These are phyloP conservation scores for Halyomorpha halys DNA, from an alignment of 1,140 invertebrate species.

Conservation along the genomic window DNA sequence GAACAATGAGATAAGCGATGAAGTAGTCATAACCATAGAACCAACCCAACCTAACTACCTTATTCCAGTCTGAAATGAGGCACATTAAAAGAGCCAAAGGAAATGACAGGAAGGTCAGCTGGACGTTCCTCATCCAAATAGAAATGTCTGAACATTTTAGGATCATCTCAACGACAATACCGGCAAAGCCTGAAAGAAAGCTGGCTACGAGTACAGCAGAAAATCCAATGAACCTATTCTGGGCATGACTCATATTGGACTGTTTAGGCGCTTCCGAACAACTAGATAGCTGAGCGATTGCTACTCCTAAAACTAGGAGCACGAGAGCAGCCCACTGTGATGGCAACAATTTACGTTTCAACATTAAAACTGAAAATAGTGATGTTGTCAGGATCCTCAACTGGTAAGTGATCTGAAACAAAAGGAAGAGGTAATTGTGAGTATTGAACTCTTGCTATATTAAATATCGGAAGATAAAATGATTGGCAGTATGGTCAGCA, in stretches of 20 bases:
- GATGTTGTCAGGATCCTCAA: constrained; percentile 97
- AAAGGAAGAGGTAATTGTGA: too few species aligned
- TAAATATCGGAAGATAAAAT: too few species aligned
- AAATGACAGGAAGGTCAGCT: constrained; percentile 67
- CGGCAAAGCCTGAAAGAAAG: constrained; percentile 92
- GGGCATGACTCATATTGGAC: constrained; percentile 37
- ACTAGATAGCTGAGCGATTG: constrained; percentile 70
- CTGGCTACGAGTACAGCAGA: constrained; percentile 81
- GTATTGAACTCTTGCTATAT: too few species aligned
- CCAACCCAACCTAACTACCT: constrained; percentile 50
- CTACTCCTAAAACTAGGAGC: constrained; percentile 75
- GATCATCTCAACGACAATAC: constrained; percentile 99
- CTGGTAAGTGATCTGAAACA: constrained; percentile 56
- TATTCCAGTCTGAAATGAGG: constrained; percentile 45
- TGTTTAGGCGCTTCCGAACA: constrained; percentile 35
- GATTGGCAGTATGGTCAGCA: too few species aligned
- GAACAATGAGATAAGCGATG: constrained; percentile 70
- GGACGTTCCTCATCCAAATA: constrained; percentile 94
- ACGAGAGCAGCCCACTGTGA: constrained; percentile 84
- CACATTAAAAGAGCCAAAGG: constrained; percentile 70
- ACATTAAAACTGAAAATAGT: constrained; percentile 86
- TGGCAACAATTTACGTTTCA: constrained; percentile 61
- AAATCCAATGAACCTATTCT: constrained; percentile 77
- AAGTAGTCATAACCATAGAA: constrained; percentile 73
- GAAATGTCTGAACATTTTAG: constrained; percentile 91